Evolutionary conservation across 1,140 invertebrate species (phyloP).

Genomic region (Arion vulgaris): DNA sequence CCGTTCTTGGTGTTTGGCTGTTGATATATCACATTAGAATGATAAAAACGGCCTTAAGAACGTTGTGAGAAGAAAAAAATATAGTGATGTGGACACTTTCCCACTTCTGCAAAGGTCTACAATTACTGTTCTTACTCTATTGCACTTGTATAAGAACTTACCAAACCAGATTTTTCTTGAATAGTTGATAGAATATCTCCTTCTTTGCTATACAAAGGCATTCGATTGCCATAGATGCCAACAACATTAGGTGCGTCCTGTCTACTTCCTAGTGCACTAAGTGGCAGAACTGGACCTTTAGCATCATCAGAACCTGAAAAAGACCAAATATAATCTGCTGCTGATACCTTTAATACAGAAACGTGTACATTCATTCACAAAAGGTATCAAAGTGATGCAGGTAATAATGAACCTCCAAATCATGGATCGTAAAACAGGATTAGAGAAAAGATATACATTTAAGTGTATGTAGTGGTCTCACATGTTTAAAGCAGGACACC

Average conservation of each 20-base stretch:
- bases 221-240: slow-evolving; percentile 55
- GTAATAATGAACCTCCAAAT: background rate
- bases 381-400: background rate
- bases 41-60: too few relatives aligned
- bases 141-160: background rate
- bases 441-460: too few relatives aligned
- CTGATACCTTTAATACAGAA: too few relatives aligned
- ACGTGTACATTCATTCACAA: background rate
- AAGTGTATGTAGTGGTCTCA: too few relatives aligned
- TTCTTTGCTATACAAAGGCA: slow-evolving; percentile 49
- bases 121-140: too few relatives aligned
- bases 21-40: too few relatives aligned
- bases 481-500: too few relatives aligned
- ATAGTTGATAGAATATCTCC: slow-evolving; percentile 36
- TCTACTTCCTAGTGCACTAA: slow-evolving; percentile 55
- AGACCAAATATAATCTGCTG: background rate
- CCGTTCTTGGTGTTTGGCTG: too few relatives aligned
- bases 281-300: slow-evolving; percentile 55
- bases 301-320: slow-evolving; percentile 67
- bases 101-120: too few relatives aligned
- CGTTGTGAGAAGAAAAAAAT: too few relatives aligned
- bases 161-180: slow-evolving; percentile 33
- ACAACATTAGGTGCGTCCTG: slow-evolving; percentile 42
- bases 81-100: too few relatives aligned
- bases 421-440: background rate